These are phyloP conservation scores for Entomobrya proxima DNA, from an alignment of 2,888 invertebrate species.

Conservation along the genomic window DNA sequence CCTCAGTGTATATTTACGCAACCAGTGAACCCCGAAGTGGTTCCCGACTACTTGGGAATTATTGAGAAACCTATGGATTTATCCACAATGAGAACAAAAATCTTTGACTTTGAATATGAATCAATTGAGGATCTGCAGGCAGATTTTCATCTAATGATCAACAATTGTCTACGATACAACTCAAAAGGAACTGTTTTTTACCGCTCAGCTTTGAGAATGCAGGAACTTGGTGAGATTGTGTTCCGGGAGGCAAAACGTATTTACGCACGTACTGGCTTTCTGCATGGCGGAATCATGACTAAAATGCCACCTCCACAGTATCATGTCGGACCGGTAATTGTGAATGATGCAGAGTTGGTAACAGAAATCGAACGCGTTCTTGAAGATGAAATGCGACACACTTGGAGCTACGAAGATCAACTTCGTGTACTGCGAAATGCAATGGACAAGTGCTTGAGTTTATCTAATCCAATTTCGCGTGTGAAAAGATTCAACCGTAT, in stretches of 20 bases:
- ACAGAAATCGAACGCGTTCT: conserved; percentile 77
- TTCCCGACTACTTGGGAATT: conserved; percentile 92
- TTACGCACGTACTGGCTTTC: conserved; percentile 82
- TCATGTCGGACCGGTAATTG: conserved; percentile 75
- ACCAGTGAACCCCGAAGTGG: conserved; percentile 91
- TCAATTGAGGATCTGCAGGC: conserved; percentile 84
- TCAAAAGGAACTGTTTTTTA: conserved; percentile 96
- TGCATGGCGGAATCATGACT: conserved; percentile 77
- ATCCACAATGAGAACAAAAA: conserved; percentile 86
- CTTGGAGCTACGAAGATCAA: conserved; percentile 77
- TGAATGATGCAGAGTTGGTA: conserved; percentile 77
- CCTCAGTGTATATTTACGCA: conserved; percentile 92
- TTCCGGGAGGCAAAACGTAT: conserved; percentile 88
- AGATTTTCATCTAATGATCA: conserved; percentile 97
- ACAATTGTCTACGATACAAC: conserved; percentile 96
- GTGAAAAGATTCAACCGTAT: conserved; percentile 81
- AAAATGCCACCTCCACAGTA: conserved; percentile 76
- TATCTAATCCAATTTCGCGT: conserved; percentile 81
- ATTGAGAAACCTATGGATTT: conserved; percentile 93
- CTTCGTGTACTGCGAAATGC: conserved; percentile 81
- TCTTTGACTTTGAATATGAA: conserved; percentile 78
- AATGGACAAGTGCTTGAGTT: conserved; percentile 82
- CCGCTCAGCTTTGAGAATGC: conserved; percentile 91
- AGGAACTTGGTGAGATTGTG: conserved; percentile 88
- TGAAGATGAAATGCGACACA: conserved; percentile 76